These are phyloP conservation scores for Mamestra brassicae DNA, from an alignment of 2,888 invertebrate species.

Conservation along the genomic window DNA sequence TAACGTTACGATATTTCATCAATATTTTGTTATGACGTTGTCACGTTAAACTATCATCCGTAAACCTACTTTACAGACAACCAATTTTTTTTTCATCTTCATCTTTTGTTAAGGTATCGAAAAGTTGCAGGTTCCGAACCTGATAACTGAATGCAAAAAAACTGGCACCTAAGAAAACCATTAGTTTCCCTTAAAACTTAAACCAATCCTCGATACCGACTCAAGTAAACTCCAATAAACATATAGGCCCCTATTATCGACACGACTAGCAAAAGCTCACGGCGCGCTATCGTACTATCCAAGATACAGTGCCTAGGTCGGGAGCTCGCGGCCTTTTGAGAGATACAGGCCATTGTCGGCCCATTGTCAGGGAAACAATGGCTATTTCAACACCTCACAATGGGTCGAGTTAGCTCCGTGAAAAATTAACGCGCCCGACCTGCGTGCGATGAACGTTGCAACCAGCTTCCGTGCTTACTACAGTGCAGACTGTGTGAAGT, in stretches of 20 bases:
- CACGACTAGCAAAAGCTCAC: conserved; percentile 64
- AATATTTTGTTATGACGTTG: no score
- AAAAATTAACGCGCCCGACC: conserved; percentile 82
- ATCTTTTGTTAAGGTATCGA: not conserved
- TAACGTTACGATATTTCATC: no score
- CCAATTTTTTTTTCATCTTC: not conserved
- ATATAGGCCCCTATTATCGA: conserved; percentile 45
- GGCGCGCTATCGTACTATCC: conserved; percentile 59
- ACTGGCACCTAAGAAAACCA: not conserved
- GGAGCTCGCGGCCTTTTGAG: conserved; percentile 79
- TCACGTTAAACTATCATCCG: no score
- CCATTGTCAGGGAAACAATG: conserved; percentile 83
- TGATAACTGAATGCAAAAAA: not conserved
- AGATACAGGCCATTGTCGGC: conserved; percentile 81
- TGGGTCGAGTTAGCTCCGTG: conserved; percentile 79
- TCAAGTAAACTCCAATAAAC: conserved; percentile 4
- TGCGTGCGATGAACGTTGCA: conserved; percentile 73
- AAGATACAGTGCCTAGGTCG: conserved; percentile 73
- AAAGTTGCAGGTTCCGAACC: not conserved
- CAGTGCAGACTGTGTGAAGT: conserved; percentile 16
- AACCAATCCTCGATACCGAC: not conserved
- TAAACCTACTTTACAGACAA: no score
- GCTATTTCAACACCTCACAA: conserved; percentile 83
- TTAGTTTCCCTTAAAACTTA: not conserved
- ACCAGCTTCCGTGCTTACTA: conserved; percentile 60